These are phyloP conservation scores for Lepetodrilus schrolli DNA, from an alignment of 2,888 invertebrate species.

Conservation along the genomic window DNA sequence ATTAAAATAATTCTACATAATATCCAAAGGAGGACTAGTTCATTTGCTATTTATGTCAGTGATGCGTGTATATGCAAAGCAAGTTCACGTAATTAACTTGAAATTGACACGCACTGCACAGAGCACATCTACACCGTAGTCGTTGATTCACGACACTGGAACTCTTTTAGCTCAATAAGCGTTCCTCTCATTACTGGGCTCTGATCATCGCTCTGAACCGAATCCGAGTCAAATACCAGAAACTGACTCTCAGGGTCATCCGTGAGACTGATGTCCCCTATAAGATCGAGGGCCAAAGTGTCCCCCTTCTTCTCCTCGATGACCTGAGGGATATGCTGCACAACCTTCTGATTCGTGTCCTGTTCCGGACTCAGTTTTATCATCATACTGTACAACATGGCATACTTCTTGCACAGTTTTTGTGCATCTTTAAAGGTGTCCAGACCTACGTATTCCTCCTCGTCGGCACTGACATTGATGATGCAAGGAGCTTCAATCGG, in stretches of 20 bases:
- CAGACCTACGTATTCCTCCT: conserved; percentile 49
- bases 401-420: conserved; percentile 59
- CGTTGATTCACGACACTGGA: conserved; percentile 5
- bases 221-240: conserved; percentile 55
- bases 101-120: no score
- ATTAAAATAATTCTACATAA: no score
- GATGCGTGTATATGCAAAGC: no score
- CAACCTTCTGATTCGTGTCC: conserved; percentile 57
- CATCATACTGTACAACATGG: conserved; percentile 52
- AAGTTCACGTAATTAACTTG: no score
- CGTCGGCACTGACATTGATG: conserved; percentile 43
- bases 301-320: conserved; percentile 48
- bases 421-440: conserved; percentile 57
- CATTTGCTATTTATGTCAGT: no score
- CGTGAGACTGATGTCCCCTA: conserved; percentile 62
- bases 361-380: conserved; percentile 64
- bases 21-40: no score
- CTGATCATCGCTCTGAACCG: conserved; percentile 51
- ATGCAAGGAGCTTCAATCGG: conserved; percentile 46
- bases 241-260: conserved; percentile 55
- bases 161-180: conserved; percentile 51
- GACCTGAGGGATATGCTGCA: conserved; percentile 61
- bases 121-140: conserved; percentile 4
- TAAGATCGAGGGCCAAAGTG: conserved; percentile 59
- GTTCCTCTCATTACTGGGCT: conserved; percentile 42